Conservation (phyloP, 2,113 vertebrate genomes). For the Patagioenas fasciata region DNA sequence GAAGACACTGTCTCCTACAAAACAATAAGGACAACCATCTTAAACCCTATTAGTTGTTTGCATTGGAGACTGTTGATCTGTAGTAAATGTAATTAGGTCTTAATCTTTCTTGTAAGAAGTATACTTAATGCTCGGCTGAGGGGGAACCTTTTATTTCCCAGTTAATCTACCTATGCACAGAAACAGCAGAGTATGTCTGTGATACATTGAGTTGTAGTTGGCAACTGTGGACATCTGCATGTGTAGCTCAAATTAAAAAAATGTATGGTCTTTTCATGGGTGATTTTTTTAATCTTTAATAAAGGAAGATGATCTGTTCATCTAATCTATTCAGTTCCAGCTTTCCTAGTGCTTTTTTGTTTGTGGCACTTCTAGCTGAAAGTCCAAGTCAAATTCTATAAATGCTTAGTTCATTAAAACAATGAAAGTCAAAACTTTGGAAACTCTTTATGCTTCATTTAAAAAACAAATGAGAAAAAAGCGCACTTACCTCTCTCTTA, state of each 20-base stretch:
- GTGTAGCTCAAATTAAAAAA: not conserved
- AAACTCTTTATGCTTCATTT: not conserved
- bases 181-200: not conserved
- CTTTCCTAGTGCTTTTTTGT: not conserved
- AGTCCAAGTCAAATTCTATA: not conserved
- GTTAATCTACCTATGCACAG: not conserved
- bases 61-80: not conserved
- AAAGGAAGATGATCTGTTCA: rapidly evolving
- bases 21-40: not conserved
- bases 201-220: not conserved
- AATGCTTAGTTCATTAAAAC: not conserved
- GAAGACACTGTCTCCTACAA: not conserved
- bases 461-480: not conserved
- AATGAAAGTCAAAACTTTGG: not conserved
- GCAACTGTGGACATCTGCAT: not conserved
- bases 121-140: not conserved
- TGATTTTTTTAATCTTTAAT: not conserved
- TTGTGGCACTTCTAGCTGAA: not conserved
- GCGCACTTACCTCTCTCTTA: not conserved
- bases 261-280: not conserved
- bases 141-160: not conserved
- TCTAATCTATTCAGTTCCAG: not conserved
- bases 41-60: not conserved
- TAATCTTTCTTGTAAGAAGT: not conserved
- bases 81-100: not conserved